Base-by-base conservation (phyloP, 2,113 vertebrate genomes). In the Dinomys branickii region DNA sequence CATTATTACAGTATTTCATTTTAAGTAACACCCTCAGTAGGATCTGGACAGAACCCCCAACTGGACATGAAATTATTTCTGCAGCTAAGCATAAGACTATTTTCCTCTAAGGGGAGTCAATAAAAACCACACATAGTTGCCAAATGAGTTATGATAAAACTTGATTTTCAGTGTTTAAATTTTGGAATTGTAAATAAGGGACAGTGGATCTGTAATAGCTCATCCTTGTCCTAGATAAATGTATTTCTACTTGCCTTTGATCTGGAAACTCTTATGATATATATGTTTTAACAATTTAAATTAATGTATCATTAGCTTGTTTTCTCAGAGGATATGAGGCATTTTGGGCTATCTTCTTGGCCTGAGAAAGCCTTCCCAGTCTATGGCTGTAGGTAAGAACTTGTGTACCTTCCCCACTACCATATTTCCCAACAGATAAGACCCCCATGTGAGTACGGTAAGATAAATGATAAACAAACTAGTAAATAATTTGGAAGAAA, bases 231-330 rank as follows among this genome's bases (percentile, higher is more conserved):
- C 73, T 85, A 0, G 52, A 11, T 59, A 81, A 47, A 69, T 78
- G 16, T 63, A 41, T 65, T 83, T 87, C 22, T 95, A 69, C 17
- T 83, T 78, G 24, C 10, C 5, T 71, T 78, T 65, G 38, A 2
- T 88, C 9, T 56, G 73, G 35, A 84, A 56, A 9, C 63, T 80
- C 50, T 90, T 67, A 58, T 38, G 69, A 52, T 73, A 84, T 84
- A 63, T 87, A 19, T 41, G 69, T 71, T 38, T 90, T 41, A 83
- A 56, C 83, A 85, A 81, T 82, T 89, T 77, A 90, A 88, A 30
- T 26, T 16, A 67, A 69, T 78, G n/a, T 10, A 85, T 28, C 7
- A 0, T 44, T 17, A 90, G 14, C 20, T 28, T 63, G 65, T 4
- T 77, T 44, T 61, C 33, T 22, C 47, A 14, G n/a, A 90, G 3